Conservation (phyloP, 2,888 invertebrate species). For the Balanococcus diminutus region DNA sequence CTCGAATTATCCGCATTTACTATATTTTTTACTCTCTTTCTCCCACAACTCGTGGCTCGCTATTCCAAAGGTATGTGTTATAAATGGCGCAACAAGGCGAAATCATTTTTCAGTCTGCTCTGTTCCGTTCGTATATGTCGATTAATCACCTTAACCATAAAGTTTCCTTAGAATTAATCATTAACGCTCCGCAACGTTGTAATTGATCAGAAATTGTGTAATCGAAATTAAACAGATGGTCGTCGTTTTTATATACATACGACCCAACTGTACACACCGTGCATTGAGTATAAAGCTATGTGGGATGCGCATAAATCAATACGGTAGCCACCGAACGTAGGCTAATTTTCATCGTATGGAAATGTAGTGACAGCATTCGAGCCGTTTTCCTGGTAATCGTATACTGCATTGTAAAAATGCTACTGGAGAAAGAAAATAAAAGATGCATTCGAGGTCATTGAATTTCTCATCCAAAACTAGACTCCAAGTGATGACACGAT, state of each 20-base stretch:
- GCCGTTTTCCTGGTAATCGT: neutral
- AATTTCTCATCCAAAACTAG: neutral
- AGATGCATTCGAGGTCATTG: neutral
- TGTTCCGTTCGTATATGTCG: conserved; percentile 29
- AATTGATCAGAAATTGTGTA: conserved; percentile 19
- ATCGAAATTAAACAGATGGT: conserved; percentile 43
- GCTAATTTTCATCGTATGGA: conserved; percentile 28
- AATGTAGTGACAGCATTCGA: neutral
- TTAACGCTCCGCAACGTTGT: conserved; percentile 20
- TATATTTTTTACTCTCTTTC: conserved; percentile 30
- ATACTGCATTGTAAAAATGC: neutral
- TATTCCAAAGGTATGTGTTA: neutral
- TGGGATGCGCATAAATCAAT: conserved; percentile 32
- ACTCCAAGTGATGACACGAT: neutral
- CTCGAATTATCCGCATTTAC: conserved; percentile 28
- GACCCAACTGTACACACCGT: neutral
- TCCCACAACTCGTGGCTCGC: neutral
- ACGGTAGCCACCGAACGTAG: neutral
- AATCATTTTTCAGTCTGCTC: conserved; percentile 43
- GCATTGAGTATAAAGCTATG: neutral
- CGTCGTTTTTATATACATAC: neutral
- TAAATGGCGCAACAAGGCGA: conserved; percentile 41
- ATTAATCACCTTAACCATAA: conserved; percentile 41
- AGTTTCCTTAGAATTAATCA: conserved; percentile 37
- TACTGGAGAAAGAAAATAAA: neutral